Percentiles rank a stretch among this genome's conserved stretches.
Evolutionary conservation across 1,140 invertebrate genomes (phyloP).

Genomic region (Steinernema feltiae): DNA sequence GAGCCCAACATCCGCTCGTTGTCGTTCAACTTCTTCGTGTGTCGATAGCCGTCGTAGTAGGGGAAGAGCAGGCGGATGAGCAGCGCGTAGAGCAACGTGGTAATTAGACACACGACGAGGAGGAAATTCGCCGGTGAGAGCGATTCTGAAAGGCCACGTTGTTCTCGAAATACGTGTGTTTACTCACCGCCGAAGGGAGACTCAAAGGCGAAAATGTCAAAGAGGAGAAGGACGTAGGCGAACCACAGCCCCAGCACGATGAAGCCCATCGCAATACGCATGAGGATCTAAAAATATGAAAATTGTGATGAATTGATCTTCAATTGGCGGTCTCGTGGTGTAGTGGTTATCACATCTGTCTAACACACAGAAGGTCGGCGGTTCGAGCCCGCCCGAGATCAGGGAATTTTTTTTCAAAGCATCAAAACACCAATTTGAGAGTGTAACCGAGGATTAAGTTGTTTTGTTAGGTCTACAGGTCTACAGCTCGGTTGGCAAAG

Average conservation of each 20-base stretch:
- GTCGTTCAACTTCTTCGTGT: slow-evolving; percentile 1
- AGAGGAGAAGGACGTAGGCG: neutral
- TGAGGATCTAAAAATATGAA: neutral
- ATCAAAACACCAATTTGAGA: too few species aligned
- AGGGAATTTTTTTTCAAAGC: too few species aligned
- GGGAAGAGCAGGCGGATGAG: neutral
- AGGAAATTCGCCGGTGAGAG: neutral
- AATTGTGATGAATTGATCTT: neutral
- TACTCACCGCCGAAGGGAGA: neutral
- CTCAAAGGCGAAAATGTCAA: neutral
- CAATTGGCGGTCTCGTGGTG: slow-evolving; percentile 24
- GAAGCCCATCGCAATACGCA: neutral
- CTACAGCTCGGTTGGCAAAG: too few species aligned
- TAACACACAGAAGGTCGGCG: slow-evolving; percentile 37
- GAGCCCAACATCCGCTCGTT: neutral
- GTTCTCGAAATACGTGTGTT: neutral
- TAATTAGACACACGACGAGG: neutral
- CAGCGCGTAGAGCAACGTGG: neutral
- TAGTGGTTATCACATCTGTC: slow-evolving; percentile 38
- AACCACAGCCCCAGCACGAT: neutral
- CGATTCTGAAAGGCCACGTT: neutral
- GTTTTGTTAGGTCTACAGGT: too few species aligned
- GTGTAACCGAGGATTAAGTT: too few species aligned
- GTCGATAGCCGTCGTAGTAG: neutral
- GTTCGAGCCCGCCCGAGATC: slow-evolving; percentile 39